Evolutionary conservation across 2,113 vertebrate genomes (phyloP).

Genomic region (Elephantulus edwardii): DNA sequence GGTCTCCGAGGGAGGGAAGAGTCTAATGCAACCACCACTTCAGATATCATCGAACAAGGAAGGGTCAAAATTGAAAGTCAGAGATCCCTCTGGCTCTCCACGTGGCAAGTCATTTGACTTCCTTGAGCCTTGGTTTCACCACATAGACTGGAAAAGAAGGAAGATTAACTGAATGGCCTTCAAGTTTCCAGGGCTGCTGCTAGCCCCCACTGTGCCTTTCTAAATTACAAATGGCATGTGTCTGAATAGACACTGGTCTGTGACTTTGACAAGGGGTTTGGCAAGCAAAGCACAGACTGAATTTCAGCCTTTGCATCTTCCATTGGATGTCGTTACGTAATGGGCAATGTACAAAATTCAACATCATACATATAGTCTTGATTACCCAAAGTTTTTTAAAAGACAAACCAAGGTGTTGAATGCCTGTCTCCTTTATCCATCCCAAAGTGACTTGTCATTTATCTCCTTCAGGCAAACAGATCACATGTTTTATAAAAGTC

Average conservation of each 20-base stretch:
- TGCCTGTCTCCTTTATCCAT: neutral
- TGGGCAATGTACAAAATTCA: accelerated
- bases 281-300: no score
- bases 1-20: neutral
- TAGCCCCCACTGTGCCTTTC: accelerated
- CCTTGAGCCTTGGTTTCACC: neutral
- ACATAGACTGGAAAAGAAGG: neutral
- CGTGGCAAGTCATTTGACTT: neutral
- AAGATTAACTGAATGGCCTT: neutral
- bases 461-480: neutral
- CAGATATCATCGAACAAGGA: neutral
- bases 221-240: neutral
- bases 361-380: neutral
- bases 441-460: neutral
- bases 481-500: neutral
- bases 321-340: neutral
- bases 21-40: neutral
- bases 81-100: neutral
- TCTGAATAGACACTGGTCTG: neutral
- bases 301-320: neutral
- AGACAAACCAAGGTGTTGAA: neutral
- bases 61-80: neutral
- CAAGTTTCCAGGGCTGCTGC: neutral
- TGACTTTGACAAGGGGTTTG: accelerated
- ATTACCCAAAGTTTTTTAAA: neutral